These are phyloP conservation scores for Pegoplata infirma DNA, from an alignment of 2,888 invertebrate genomes.

Conservation along the genomic window DNA sequence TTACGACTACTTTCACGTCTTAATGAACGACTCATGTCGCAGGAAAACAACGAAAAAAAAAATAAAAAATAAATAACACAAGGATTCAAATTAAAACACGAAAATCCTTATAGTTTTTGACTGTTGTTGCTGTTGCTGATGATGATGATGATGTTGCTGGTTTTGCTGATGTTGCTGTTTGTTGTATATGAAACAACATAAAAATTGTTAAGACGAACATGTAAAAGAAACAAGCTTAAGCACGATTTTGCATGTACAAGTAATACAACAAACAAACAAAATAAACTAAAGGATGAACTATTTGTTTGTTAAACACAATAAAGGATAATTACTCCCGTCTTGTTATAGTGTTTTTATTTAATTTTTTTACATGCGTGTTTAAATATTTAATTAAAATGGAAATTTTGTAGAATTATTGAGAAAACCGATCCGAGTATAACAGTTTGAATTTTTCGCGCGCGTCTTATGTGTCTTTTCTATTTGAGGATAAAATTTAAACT, in stretches of 20 bases:
- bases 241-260: conserved; percentile 38
- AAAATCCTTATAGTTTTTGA: conserved; percentile 13
- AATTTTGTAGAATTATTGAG: neutral
- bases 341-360: too few species aligned
- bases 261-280: too few species aligned
- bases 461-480: conserved; percentile 19
- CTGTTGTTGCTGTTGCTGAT: neutral
- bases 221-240: conserved; percentile 16
- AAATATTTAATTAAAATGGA: conserved; percentile 21
- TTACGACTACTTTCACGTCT: conserved; percentile 73
- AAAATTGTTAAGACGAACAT: conserved; percentile 31
- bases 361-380: conserved; percentile 42
- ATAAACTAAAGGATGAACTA: neutral
- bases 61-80: too few species aligned
- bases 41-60: too few species aligned
- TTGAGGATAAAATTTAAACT: conserved; percentile 53
- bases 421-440: neutral
- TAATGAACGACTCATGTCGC: conserved; percentile 72
- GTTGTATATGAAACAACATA: conserved; percentile 31
- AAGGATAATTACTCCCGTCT: conserved; percentile 21
- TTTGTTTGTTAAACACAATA: neutral
- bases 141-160: neutral
- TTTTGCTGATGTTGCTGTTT: neutral
- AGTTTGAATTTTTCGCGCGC: conserved; percentile 11
- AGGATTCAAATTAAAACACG: conserved; percentile 41